Base-by-base conservation (phyloP, 2,888 invertebrate species). In the Apamea epomidion region DNA sequence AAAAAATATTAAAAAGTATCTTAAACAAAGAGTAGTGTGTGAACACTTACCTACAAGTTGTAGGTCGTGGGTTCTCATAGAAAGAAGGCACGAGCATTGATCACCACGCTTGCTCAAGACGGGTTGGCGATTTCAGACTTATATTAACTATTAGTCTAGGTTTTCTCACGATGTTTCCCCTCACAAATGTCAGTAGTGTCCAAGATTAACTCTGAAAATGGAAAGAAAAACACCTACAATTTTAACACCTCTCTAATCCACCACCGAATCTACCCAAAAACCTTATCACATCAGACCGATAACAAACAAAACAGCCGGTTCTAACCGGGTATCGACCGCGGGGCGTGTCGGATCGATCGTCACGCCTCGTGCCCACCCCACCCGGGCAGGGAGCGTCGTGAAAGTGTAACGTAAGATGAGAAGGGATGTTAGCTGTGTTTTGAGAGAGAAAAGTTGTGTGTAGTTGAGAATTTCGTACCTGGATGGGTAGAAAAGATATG, bases 331-430 rank as follows among this genome's bases (percentile, higher is more conserved):
- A 93, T 93, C 93, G 93, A 93, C 85, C 90, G 85, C 87, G 89
- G 92, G 94, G 94, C 94, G 95, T 94, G 94, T 93, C 95, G 93
- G 94, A 92, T 95, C 95, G 95, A 95, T 94, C 94, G 95, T 95
- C 93, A 95, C 95, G 95, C 95, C 94, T 92, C 89, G 90, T 89
- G 93, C 88, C 74, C 91, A 88, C 91, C 90, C 90, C 89, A 83
- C 87, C 89, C 90, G 88, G 87, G 81, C 76, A 77, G 81, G 87
- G 79, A 65, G 58, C 62, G n/a, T 72, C 80, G 86, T 72, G 90
- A 90, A 89, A 89, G 89, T 88, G 88, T 87, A 88, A 82, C 81
- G 78, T 85, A 82, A 86, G 86, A 87, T 77, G 84, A 78, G 78
- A 81, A 60, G 86, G 76, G 76, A 86, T 80, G 78, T 72, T 86